These are phyloP conservation scores for Probaryconus sp. DNA, from an alignment of 1,140 invertebrate species.

Conservation along the genomic window DNA sequence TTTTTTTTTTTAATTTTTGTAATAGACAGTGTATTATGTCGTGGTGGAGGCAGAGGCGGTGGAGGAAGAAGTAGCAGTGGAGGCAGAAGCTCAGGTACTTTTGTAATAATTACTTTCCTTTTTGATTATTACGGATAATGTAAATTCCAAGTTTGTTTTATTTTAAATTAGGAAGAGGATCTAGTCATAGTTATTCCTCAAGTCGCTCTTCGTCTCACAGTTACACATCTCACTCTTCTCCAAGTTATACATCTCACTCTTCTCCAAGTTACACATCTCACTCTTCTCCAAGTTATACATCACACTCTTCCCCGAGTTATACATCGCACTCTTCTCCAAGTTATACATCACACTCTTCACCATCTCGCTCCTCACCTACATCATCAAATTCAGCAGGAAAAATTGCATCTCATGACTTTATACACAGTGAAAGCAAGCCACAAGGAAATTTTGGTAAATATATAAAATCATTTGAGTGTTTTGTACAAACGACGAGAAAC, in stretches of 20 bases:
- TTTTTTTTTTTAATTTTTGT: not conserved
- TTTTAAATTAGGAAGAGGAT: slow-evolving; percentile 15
- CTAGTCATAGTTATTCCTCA: slow-evolving; percentile 1
- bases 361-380: not conserved
- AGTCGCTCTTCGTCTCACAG: not conserved
- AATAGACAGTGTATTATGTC: too few species aligned
- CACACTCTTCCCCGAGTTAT: slow-evolving; percentile 1
- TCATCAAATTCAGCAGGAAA: not conserved
- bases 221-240: not conserved
- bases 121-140: too few species aligned
- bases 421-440: slow-evolving; percentile 12
- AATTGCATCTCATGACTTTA: slow-evolving; percentile 10
- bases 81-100: too few species aligned
- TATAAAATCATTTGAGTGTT: too few species aligned
- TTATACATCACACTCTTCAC: slow-evolving; percentile 1
- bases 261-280: not conserved
- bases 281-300: not conserved
- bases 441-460: slow-evolving; percentile 3
- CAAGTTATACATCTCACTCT: slow-evolving; percentile 15
- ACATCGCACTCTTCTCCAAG: slow-evolving; percentile 5
- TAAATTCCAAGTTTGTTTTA: not conserved
- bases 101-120: too few species aligned
- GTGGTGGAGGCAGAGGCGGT: too few species aligned
- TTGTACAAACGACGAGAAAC: too few species aligned
- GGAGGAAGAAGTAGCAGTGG: too few species aligned